Evolutionary conservation across 2,888 invertebrate species (phyloP).

Genomic region (Microdon myrmicae): DNA sequence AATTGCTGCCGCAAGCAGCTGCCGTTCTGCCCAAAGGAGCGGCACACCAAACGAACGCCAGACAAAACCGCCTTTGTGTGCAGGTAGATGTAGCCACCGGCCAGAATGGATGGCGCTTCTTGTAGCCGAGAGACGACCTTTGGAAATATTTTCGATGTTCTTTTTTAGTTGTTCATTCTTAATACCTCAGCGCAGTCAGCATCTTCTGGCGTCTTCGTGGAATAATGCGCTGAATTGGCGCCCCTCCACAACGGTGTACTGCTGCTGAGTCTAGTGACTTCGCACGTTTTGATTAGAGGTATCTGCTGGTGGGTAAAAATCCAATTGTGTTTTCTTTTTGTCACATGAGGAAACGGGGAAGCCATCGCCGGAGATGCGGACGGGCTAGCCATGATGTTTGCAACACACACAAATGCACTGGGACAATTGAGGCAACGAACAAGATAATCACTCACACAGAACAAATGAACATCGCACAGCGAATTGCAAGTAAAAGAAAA

Average conservation of each 20-base stretch:
- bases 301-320: too few relatives aligned
- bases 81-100: slow-evolving; percentile 25
- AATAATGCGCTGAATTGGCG: background rate
- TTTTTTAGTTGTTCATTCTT: slow-evolving; percentile 32
- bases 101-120: slow-evolving; percentile 35
- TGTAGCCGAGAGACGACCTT: slow-evolving; percentile 48
- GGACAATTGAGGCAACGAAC: slow-evolving; percentile 13
- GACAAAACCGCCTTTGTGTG: slow-evolving; percentile 37
- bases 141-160: slow-evolving; percentile 47
- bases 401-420: slow-evolving; percentile 44
- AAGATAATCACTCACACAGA: slow-evolving; percentile 12
- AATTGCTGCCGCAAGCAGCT: too few relatives aligned
- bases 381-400: slow-evolving; percentile 17
- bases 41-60: too few relatives aligned
- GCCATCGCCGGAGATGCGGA: background rate
- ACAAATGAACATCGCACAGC: slow-evolving; percentile 30
- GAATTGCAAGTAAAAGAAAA: slow-evolving; percentile 47
- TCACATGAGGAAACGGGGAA: background rate
- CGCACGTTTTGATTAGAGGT: slow-evolving; percentile 8
- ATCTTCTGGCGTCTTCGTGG: background rate
- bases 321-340: too few relatives aligned
- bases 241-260: background rate
- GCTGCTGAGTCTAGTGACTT: background rate
- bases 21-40: too few relatives aligned
- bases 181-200: background rate